Conservation (phyloP, 2,888 invertebrate species). For the Eupithecia inturbata region DNA sequence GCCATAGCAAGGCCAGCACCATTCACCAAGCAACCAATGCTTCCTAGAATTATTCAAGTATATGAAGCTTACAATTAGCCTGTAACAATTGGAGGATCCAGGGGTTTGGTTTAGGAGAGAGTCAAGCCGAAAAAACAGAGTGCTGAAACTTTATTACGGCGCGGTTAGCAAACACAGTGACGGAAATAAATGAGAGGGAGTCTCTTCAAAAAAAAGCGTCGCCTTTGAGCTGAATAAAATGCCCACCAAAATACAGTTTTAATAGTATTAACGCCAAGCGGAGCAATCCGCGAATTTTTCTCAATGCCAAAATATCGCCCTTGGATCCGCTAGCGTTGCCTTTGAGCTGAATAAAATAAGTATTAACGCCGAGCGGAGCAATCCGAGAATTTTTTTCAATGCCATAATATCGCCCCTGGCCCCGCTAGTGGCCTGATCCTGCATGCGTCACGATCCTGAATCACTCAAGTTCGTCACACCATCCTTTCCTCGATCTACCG, state of each 20-base stretch:
- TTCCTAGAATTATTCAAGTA: constrained; percentile 69
- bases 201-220: not conserved
- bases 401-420: not conserved
- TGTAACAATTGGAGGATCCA: not conserved
- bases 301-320: not conserved
- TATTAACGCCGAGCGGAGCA: not conserved
- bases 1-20: constrained; percentile 99
- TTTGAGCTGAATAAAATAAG: no score
- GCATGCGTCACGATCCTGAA: not conserved
- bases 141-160: not conserved
- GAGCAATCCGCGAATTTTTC: no score
- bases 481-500: not conserved
- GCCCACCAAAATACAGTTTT: not conserved
- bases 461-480: not conserved
- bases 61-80: not conserved
- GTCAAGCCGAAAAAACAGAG: not conserved
- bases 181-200: not conserved
- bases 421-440: no score
- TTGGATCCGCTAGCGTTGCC: not conserved
- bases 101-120: not conserved
- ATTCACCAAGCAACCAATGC: constrained; percentile 97
- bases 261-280: not conserved
- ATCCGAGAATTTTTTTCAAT: no score
- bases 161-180: not conserved
- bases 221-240: not conserved